These are phyloP conservation scores for Halocynthia aurantium DNA, from an alignment of 23 tunicate genomes.

Conservation along the genomic window DNA sequence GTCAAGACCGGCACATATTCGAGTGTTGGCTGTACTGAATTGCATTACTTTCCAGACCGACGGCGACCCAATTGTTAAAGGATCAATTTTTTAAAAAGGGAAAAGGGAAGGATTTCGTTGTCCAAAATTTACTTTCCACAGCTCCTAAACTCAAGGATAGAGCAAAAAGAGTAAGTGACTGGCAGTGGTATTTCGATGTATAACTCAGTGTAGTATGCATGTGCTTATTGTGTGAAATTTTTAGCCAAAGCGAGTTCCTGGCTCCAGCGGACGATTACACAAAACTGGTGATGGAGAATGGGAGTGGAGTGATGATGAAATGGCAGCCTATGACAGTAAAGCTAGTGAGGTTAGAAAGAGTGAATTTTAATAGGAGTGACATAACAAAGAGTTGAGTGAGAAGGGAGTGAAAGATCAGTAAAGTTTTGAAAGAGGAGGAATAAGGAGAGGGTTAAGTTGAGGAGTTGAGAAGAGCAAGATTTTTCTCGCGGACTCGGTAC, in stretches of 20 bases:
- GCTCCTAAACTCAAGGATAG: slow-evolving; percentile 70
- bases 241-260: slow-evolving; percentile 91
- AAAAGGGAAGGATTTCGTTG: slow-evolving; percentile 55
- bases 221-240: not conserved
- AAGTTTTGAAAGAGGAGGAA: too few relatives aligned
- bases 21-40: slow-evolving; percentile 2
- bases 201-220: not conserved
- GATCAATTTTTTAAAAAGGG: slow-evolving; percentile 91
- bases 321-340: slow-evolving; percentile 6
- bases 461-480: too few relatives aligned
- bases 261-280: slow-evolving; percentile 85
- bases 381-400: too few relatives aligned
- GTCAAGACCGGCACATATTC: not conserved
- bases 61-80: slow-evolving; percentile 85
- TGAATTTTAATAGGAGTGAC: not conserved
- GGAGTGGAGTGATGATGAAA: slow-evolving; percentile 99
- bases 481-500: too few relatives aligned
- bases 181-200: not conserved
- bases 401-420: too few relatives aligned
- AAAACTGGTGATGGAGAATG: slow-evolving; percentile 77
- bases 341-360: not conserved
- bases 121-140: slow-evolving; percentile 38
- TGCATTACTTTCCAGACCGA: slow-evolving; percentile 55
- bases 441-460: too few relatives aligned
- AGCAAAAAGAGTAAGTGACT: slow-evolving; percentile 45